These are phyloP conservation scores for Drosophila truncata DNA, from an alignment of 1,140 invertebrate genomes.

Conservation along the genomic window DNA sequence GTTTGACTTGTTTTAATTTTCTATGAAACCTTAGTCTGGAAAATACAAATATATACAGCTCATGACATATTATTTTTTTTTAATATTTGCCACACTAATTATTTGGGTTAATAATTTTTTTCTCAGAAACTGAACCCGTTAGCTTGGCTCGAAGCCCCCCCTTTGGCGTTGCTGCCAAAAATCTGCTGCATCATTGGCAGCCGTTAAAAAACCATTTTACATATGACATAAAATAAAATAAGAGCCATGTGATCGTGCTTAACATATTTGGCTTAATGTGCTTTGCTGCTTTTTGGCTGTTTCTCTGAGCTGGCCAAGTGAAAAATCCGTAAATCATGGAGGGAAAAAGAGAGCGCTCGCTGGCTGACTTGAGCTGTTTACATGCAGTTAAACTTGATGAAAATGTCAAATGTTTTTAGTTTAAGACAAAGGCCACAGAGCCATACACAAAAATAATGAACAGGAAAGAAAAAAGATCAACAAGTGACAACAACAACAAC, in stretches of 20 bases:
- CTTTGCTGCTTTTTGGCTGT: conserved; percentile 3
- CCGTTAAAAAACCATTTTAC: conserved; percentile 51
- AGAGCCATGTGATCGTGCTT: conserved; percentile 53
- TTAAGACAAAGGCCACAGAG: conserved; percentile 78
- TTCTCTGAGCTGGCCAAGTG: conserved; percentile 17
- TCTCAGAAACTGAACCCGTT: conserved; percentile 16
- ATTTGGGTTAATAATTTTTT: conserved; percentile 22
- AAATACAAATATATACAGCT: not conserved
- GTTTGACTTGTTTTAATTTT: not conserved
- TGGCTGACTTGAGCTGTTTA: conserved; percentile 41
- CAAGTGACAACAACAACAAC: conserved; percentile 38
- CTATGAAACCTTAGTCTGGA: not conserved
- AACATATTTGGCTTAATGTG: conserved; percentile 54
- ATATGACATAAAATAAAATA: conserved; percentile 57
- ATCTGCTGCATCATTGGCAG: conserved; percentile 46
- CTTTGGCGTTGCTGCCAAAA: not conserved
- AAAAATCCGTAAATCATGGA: conserved; percentile 52
- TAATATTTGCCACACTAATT: conserved; percentile 9
- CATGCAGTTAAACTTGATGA: conserved; percentile 78
- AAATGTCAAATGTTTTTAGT: conserved; percentile 81
- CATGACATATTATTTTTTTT: not conserved
- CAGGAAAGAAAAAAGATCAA: conserved; percentile 16
- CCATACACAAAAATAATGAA: conserved; percentile 48
- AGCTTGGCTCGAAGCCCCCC: conserved; percentile 5
- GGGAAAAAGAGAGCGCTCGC: conserved; percentile 55